These are phyloP conservation scores for Aphaenogaster ashmeadi DNA, from an alignment of 1,140 invertebrate genomes.

Conservation along the genomic window DNA sequence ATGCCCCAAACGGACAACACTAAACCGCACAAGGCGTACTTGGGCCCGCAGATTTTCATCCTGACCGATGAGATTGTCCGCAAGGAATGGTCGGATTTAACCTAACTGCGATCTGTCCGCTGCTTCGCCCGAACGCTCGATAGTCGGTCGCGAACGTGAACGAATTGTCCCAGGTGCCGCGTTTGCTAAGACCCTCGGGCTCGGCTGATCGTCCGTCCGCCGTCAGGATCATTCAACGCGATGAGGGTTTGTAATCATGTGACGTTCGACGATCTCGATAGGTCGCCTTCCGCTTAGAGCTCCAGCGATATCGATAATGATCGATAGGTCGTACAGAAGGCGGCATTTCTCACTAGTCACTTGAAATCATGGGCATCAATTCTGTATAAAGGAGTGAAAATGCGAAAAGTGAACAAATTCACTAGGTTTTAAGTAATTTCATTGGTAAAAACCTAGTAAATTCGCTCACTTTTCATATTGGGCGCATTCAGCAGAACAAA, in stretches of 20 bases:
- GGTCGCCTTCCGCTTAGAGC: not conserved
- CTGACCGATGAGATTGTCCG: constrained; percentile 70
- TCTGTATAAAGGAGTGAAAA: no score
- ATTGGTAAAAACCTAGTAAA: no score
- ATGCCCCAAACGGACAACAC: constrained; percentile 97
- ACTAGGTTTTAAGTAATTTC: no score
- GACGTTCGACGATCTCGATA: not conserved
- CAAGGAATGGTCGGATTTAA: constrained; percentile 13
- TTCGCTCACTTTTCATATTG: no score
- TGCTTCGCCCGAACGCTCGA: not conserved
- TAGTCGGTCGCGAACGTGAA: not conserved
- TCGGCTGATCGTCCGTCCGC: constrained; percentile 2
- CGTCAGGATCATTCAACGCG: not conserved
- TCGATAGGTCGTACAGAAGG: no score
- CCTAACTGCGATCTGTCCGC: not conserved
- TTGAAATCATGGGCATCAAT: no score
- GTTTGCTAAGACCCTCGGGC: constrained; percentile 64
- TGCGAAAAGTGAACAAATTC: no score
- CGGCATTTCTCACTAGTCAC: no score
- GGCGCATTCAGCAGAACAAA: no score
- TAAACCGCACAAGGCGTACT: constrained; percentile 96
- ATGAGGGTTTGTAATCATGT: constrained; percentile 53
- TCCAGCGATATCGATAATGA: constrained; percentile 21
- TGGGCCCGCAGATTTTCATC: constrained; percentile 96
- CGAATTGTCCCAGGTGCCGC: not conserved